A percentile compares a stretch with the other conserved stretches of the same genome.
Evolutionary conservation across 2,797 vertebrate species (phyloP).

Genomic region (Catostomus latipinnis): DNA sequence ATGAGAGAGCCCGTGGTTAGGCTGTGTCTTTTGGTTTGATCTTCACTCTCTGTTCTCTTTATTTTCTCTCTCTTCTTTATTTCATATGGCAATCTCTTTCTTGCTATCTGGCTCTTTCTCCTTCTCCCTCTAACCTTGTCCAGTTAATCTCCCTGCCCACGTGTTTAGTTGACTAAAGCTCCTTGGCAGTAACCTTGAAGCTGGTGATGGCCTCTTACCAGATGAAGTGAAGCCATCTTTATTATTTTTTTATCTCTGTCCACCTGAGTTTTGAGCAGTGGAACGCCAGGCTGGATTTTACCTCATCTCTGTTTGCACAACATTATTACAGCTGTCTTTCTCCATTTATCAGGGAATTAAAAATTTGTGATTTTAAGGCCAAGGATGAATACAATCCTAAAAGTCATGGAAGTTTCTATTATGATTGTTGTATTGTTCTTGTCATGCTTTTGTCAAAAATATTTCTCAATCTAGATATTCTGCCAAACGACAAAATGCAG

Average conservation of each 20-base stretch:
- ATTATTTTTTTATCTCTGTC: constrained; percentile 12
- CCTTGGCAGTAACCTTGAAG: constrained; percentile 23
- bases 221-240: constrained; percentile 26
- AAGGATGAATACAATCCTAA: too few species aligned
- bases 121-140: too few species aligned
- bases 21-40: constrained; percentile 26
- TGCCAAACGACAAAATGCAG: too few species aligned
- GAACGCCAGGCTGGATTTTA: not conserved
- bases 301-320: constrained; percentile 7
- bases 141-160: not conserved
- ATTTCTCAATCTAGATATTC: too few species aligned
- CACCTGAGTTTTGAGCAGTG: constrained; percentile 7
- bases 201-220: constrained; percentile 26
- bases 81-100: not conserved
- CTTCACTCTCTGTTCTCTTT: constrained; percentile 38
- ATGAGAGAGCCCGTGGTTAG: constrained; percentile 21
- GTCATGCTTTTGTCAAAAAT: too few species aligned
- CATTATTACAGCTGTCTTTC: constrained; percentile 3
- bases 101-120: too few species aligned
- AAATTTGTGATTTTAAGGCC: too few species aligned
- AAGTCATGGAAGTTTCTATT: too few species aligned
- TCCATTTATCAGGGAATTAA: not conserved
- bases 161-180: constrained; percentile 25
- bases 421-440: too few species aligned
- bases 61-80: not conserved